Evolutionary conservation across 2,888 invertebrate species (phyloP), one percentile per base, ranked within the genome.

Genomic region (Linnaemya vulpina): DNA sequence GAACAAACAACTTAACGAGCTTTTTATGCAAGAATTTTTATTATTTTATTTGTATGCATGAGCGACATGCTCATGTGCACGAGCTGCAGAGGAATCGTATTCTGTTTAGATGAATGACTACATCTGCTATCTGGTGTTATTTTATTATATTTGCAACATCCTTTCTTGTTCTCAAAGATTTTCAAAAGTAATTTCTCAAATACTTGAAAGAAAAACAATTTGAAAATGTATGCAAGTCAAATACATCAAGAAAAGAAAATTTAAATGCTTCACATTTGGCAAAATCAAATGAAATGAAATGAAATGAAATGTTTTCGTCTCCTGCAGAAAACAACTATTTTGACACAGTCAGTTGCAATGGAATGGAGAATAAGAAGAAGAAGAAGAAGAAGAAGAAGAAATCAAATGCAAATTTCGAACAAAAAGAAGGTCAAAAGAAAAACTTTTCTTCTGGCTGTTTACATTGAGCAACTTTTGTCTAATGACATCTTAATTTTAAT

Each of bases 171-270:
- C 51, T 75, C 35, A 15, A 70, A 74, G 77, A 74, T 77, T 77
- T 77, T 67, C 62, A 53, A 71, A 81, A 84, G 80, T 84, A 74
- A 84, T 81, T 81, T 74, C 63, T 84, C 74, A 84, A 78, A 58
- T 74, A 84, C 73, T 78, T 81, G 58, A 77, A 55, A 58, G 46
- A 68, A 60, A 79, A 85, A 81, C 81, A 75, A 70, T 78, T 78
- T 58, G 30, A 30, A 78, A 74, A 70, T 85, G 74, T 71, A 65
- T 85, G 77, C 82, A 77, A 85, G 78, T 78, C 82, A 85, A 82
- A 85, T 78, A 82, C 43, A 70, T 82, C 60, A 20, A n/a, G 25
- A 51, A 58, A 65, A 75, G 40, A 62, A 81, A 70, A 85, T 81
- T 78, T 70, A 78, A 85, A 85, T 85, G 58, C 35, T 70, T 58